These are phyloP conservation scores for Rotaria magnacalcarata DNA, from an alignment of 2,888 invertebrate genomes.

Conservation along the genomic window DNA sequence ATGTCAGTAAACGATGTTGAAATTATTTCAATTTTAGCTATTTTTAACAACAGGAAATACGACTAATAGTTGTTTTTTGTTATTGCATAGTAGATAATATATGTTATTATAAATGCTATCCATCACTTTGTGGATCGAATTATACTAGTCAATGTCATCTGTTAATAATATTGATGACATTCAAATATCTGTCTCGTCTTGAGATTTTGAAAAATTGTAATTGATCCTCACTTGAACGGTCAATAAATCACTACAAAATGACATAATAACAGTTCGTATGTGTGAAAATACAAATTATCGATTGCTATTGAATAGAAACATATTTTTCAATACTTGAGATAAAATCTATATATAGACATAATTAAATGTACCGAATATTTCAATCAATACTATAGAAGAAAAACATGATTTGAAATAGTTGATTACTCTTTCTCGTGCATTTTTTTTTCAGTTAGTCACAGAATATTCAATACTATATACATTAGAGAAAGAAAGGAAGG, in stretches of 20 bases:
- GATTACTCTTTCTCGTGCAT: neutral
- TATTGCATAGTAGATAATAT: neutral
- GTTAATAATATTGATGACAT: no score
- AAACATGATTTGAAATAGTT: neutral
- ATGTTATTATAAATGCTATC: neutral
- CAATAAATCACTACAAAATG: no score
- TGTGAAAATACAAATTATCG: neutral
- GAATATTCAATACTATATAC: neutral
- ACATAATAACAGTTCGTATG: no score
- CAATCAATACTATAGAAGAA: neutral
- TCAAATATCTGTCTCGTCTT: no score
- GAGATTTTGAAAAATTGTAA: no score
- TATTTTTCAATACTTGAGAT: neutral
- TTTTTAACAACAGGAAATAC: neutral
- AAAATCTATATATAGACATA: neutral
- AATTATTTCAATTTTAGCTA: neutral
- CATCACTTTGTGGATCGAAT: neutral
- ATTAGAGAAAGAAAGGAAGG: neutral
- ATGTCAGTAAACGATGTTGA: neutral
- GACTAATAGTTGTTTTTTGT: neutral
- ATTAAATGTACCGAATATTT: neutral
- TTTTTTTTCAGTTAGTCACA: neutral
- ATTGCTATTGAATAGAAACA: neutral
- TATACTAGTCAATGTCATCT: no score
- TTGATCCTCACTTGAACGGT: no score